Base-by-base conservation (phyloP, 2,113 vertebrate species). In the Melanotaenia duboulayi region DNA sequence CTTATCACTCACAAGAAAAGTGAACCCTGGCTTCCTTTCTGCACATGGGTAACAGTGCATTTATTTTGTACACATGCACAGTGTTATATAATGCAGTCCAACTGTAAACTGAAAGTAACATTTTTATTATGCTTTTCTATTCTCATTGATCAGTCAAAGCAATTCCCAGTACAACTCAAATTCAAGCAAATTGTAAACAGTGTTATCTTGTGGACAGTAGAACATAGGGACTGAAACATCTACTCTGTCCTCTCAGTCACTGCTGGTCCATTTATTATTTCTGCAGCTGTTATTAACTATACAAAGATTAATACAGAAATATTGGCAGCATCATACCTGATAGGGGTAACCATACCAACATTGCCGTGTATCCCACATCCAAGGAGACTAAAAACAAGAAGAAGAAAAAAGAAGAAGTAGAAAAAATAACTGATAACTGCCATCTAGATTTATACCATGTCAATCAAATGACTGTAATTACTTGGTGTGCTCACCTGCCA, bases 271-370 rank as follows among this genome's bases (percentile, higher is more conserved):
- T n/a, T 19, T 7, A 14, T 14, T 12, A 40, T 14, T 16, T 42
- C 2, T 35, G 25, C 25, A 3, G 37, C 17, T 17, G 14, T 20
- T 17, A 9, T 23, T 13, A 14, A 22, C 5, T 9, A 35, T 4
- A n/a, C 1, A 49, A n/a, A 42, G 40, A 48, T 48, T 19, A 64
- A 4, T 8, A 64, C 20, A 22, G 14, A 11, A 44, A 40, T 13
- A 7, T 46, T 14, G 48, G 17, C 0, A 19, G 37, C 10, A 37
- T 48, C 78, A 0, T 94, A 99, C 98, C 96, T 99, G 97, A 90
- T 94, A 96, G 12, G 98, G 98, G 87, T 99, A 99, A 69, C 93
- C 94, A 78, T 96, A 95, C 97, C 97, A 99, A 93, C 98, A 99
- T 35, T 97, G 96, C 84, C 94, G 93, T 16, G 96, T 99, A 76